These are phyloP conservation scores for Macropus fuliginosus DNA, from an alignment of 2,797 vertebrate species.

Conservation along the genomic window DNA sequence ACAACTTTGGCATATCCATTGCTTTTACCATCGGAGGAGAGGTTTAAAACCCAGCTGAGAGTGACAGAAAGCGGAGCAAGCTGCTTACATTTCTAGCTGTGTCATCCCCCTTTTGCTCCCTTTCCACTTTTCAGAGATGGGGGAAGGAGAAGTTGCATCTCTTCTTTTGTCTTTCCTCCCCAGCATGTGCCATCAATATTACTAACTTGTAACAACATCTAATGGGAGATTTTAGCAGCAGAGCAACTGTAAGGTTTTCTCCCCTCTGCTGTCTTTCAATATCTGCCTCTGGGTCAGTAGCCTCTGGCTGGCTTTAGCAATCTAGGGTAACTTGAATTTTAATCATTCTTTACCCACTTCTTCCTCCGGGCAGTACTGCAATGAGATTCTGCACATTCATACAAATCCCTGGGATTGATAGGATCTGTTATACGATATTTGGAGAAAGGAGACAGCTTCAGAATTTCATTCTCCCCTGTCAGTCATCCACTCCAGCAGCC, in stretches of 20 bases:
- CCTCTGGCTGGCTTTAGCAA: slow-evolving; percentile 72
- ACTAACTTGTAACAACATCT: slow-evolving; percentile 23
- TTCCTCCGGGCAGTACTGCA: slow-evolving; percentile 15
- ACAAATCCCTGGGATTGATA: slow-evolving; percentile 37
- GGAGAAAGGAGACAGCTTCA: background rate
- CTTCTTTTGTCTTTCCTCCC: background rate
- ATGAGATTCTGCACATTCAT: slow-evolving; percentile 1
- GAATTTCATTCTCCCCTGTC: background rate
- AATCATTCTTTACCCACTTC: slow-evolving; percentile 36
- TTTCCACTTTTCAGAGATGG: slow-evolving; percentile 28
- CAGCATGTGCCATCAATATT: background rate
- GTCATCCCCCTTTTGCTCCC: slow-evolving; percentile 5
- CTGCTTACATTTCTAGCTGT: background rate
- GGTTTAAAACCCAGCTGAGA: slow-evolving; percentile 28
- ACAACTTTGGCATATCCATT: slow-evolving; percentile 1
- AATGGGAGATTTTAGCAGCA: slow-evolving; percentile 33
- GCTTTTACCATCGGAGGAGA: slow-evolving; percentile 1
- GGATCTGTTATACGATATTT: background rate
- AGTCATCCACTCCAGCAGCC: background rate
- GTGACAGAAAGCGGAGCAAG: slow-evolving; percentile 32
- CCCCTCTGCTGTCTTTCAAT: slow-evolving; percentile 69
- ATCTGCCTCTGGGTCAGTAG: slow-evolving; percentile 63
- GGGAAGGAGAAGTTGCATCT: background rate
- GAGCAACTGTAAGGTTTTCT: slow-evolving; percentile 49
- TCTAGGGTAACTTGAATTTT: slow-evolving; percentile 63